These are phyloP conservation scores for Cremastinae sp. DNA, from an alignment of 2,888 invertebrate genomes.

Conservation along the genomic window DNA sequence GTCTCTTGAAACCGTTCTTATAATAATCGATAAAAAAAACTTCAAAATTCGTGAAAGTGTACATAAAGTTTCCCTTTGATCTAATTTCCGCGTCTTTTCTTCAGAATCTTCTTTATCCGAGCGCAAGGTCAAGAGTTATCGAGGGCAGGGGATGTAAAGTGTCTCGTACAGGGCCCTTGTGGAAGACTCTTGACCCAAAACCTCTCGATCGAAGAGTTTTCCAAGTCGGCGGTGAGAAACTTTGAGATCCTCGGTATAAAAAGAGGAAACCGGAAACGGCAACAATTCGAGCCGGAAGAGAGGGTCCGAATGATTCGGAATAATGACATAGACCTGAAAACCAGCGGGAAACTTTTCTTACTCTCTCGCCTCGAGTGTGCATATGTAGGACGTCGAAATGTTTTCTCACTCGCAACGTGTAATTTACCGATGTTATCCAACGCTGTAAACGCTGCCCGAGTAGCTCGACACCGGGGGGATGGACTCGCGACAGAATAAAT, in stretches of 20 bases:
- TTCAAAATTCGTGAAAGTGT: no score
- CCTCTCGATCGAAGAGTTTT: neutral
- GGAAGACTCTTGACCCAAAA: neutral
- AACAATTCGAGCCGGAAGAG: slow-evolving; percentile 13
- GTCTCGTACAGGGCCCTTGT: no score
- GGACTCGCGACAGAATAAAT: slow-evolving; percentile 13
- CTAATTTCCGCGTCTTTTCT: no score
- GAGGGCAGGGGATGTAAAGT: no score
- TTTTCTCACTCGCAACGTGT: neutral
- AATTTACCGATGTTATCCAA: slow-evolving; percentile 22
- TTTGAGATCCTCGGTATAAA: neutral
- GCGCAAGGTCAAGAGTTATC: no score
- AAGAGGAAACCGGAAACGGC: slow-evolving; percentile 5
- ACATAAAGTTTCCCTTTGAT: no score
- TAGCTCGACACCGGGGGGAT: slow-evolving; percentile 29
- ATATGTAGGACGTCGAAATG: slow-evolving; percentile 25
- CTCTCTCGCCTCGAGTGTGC: neutral
- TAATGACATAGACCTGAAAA: slow-evolving; percentile 30
- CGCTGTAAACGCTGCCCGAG: neutral
- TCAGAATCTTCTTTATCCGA: no score
- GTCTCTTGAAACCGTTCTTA: no score
- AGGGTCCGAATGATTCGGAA: slow-evolving; percentile 6
- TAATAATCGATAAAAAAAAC: no score
- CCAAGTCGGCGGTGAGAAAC: neutral
- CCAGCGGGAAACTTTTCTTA: slow-evolving; percentile 24